Percentiles rank a stretch among this genome's conserved stretches.
phyloP scores from a whole-genome alignment of 2,888 invertebrate species.

The Dolichomitus sp. region DNA sequence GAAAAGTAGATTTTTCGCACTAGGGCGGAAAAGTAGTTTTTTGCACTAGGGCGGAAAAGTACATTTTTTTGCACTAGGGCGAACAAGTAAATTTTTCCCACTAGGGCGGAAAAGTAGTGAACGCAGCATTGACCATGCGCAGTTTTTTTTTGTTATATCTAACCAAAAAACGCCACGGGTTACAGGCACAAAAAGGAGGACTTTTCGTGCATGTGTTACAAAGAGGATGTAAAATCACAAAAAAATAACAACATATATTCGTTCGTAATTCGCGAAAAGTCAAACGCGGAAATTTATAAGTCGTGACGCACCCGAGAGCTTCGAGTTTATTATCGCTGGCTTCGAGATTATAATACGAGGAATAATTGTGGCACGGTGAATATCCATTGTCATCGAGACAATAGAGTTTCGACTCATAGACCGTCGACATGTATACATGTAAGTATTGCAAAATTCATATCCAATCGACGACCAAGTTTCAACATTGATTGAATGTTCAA shows the following conservation, averaged over 20 bases:
- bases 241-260: background rate
- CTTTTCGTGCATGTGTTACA: too few relatives aligned
- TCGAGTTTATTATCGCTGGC: background rate
- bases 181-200: too few relatives aligned
- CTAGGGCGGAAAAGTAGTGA: too few relatives aligned
- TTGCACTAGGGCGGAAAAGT: too few relatives aligned
- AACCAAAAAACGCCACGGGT: too few relatives aligned
- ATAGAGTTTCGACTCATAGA: conserved; percentile 12
- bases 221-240: background rate
- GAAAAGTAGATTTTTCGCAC: too few relatives aligned
- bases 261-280: conserved; percentile 2
- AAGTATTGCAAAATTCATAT: conserved; percentile 6
- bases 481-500: conserved; percentile 1
- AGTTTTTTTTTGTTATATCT: too few relatives aligned
- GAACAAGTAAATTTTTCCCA: too few relatives aligned
- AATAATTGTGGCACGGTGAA: conserved; percentile 45
- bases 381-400: conserved; percentile 30
- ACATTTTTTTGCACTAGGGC: too few relatives aligned
- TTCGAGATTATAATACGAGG: background rate
- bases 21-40: too few relatives aligned
- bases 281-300: conserved; percentile 9
- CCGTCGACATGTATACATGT: background rate
- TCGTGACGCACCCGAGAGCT: background rate
- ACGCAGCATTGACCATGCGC: too few relatives aligned
- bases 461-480: background rate